Evolutionary conservation across 2,888 invertebrate species (phyloP).

Genomic region (Oegoconia quadripuncta): DNA sequence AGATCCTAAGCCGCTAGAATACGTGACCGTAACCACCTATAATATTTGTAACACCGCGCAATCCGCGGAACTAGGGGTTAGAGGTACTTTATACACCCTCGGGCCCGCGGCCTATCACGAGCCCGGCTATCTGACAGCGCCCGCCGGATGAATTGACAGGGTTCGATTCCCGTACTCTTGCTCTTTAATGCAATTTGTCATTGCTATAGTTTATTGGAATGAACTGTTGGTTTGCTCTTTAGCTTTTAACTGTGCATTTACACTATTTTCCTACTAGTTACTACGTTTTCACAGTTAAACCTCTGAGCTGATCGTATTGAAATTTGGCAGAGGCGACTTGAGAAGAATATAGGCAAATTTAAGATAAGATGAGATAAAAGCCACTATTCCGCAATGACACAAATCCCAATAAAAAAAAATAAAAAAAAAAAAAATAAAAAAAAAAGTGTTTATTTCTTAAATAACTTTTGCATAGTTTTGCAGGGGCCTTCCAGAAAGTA

Average conservation of each 20-base stretch:
- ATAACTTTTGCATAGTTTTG: no score
- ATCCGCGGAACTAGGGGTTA: neutral
- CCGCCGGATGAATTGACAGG: neutral
- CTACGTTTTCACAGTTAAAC: neutral
- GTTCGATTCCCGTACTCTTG: neutral
- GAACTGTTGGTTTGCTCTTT: neutral
- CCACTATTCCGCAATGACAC: no score
- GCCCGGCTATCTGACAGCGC: conserved; percentile 33
- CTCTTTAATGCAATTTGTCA: conserved; percentile 12
- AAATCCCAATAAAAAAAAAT: no score
- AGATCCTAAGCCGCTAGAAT: no score
- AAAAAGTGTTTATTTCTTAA: no score
- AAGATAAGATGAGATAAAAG: no score
- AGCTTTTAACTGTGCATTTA: neutral
- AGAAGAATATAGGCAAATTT: no score
- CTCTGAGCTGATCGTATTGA: no score
- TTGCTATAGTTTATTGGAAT: neutral
- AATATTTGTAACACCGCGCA: conserved; percentile 1
- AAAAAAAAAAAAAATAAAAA: no score
- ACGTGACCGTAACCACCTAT: no score
- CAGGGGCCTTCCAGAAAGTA: no score
- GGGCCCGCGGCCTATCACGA: conserved; percentile 48
- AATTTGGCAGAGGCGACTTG: no score
- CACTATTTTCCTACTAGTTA: neutral
- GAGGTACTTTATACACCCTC: conserved; percentile 8